Base-by-base conservation (phyloP, 2,797 vertebrate species). In the Tangara arthus region DNA sequence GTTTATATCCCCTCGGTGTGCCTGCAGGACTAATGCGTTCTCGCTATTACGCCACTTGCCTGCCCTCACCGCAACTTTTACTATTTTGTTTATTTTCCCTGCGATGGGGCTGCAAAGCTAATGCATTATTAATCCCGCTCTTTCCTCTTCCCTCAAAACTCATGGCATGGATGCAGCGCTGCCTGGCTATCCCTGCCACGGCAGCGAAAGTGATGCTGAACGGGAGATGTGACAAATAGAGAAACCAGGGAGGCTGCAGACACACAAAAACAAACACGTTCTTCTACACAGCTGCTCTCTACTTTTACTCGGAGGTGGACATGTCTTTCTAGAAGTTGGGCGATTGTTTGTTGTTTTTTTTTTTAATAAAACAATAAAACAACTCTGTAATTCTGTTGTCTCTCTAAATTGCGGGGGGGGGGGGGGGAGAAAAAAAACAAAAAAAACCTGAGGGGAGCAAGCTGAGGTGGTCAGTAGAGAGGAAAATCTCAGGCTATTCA, bases 1-100 rank as follows among this genome's bases (percentile, higher is more conserved):
- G 86, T 93, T 90, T 94, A 84, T 94, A 56, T 77, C 90, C 92
- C 77, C 65, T 79, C 87, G 56, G 92, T 26, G 78, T 32, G 93
- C 89, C 84, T 61, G 92, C 83, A 72, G 89, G 41, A 89, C 83
- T 89, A 68, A 92, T 61, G 89, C 94, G 4, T 44, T 84, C 90
- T 49, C 61, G 12, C 90, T 30, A 13, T 82, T 42, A 47, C 64
- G 20, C 82, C 82, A 2, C 84, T 60, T 28, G 88, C 86, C 82
- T 63, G 71, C 73, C 89, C 75, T 82, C 87, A 22, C 84, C 41
- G 5, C 94, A 91, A 82, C 90, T 89, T 77, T 22, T 59, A 71
- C 81, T 72, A 22, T 92, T 90, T 65, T 82, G 91, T 82, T 94
- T 89, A 61, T 94, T 93, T 75, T 78, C 57, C 57, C 65, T 60